Evolutionary conservation across 2,113 vertebrate species (phyloP).

Genomic region (Boleophthalmus pectinirostris): DNA sequence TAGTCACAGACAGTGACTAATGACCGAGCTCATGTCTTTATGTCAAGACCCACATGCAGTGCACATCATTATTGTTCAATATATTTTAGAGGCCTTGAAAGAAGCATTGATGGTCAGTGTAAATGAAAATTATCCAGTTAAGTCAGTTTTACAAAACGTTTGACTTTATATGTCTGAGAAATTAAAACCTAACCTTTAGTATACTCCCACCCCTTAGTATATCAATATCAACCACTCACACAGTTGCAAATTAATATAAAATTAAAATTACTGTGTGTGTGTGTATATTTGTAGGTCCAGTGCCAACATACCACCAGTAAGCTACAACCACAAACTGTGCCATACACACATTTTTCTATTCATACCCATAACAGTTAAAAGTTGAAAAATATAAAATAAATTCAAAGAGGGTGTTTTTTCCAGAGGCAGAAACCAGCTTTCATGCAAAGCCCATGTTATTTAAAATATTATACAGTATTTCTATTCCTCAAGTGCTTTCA

Average conservation of each 20-base stretch:
- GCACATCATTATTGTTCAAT: not conserved
- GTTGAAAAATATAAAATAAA: not conserved
- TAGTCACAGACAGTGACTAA: not conserved
- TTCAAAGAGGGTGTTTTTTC: not conserved
- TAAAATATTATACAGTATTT: not conserved
- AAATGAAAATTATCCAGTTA: not conserved
- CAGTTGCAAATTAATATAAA: not conserved
- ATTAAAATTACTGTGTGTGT: not conserved
- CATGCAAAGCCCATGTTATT: not conserved
- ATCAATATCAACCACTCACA: not conserved
- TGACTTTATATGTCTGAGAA: not conserved
- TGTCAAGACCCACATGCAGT: not conserved
- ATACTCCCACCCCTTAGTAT: not conserved
- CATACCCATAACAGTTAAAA: not conserved
- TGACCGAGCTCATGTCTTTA: not conserved
- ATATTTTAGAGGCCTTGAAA: not conserved
- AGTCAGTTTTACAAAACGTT: not conserved
- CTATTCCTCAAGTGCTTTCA: conserved; percentile 1
- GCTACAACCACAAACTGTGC: not conserved
- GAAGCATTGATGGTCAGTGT: too few relatives aligned
- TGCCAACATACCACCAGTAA: not conserved
- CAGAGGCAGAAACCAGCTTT: not conserved
- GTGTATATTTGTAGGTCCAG: not conserved
- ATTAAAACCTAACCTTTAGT: not conserved
- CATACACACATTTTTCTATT: not conserved